Evolutionary conservation across 2,113 vertebrate genomes (phyloP), one percentile per base, ranked within the genome.

Genomic region (Gallinago paraguaiae): DNA sequence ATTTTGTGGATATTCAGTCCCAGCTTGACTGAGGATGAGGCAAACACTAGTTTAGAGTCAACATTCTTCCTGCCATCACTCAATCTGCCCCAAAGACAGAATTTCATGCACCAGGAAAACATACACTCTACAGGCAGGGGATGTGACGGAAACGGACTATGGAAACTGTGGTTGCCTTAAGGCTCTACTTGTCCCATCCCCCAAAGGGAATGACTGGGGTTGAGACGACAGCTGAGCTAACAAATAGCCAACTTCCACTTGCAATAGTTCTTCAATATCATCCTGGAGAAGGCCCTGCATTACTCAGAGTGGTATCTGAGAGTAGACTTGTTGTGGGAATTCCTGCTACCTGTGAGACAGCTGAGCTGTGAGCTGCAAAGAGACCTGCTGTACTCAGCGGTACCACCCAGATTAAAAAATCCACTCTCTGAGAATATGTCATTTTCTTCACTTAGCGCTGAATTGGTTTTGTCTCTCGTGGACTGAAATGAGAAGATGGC

Each of bases 401-500:
- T 50, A 37, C 46, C 69, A 50, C 17, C 23, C 46, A 75, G 68
- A 91, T 60, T 11, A 17, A 77, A 92, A 96, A 83, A 88, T 48
- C 20, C 3, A 1, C 54, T 67, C 16, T 82, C 14, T 54, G 25
- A 8, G 35, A 89, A 83, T 75, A 76, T 2, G 2, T 79, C 27
- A 64, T 84, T 90, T 96, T 91, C 57, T 86, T 94, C 59, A 46
- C 65, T 82, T 79, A 72, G 59, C 59, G 50, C 23, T 70, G 57
- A 92, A 54, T 56, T 86, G 10, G n/a, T 84, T 92, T 92, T 89
- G 65, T 91, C 93, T 95, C 83, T 59, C 30, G 70, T 72, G 88
- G 61, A 76, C 83, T 87, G 88, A 95, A 96, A 93, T 67, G 72
- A 94, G 96, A 96, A 95, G 79, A 96, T 93, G 68, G 90, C 88